These are phyloP conservation scores for Drosophila pectinifera DNA, from an alignment of 1,140 invertebrate genomes.

Conservation along the genomic window DNA sequence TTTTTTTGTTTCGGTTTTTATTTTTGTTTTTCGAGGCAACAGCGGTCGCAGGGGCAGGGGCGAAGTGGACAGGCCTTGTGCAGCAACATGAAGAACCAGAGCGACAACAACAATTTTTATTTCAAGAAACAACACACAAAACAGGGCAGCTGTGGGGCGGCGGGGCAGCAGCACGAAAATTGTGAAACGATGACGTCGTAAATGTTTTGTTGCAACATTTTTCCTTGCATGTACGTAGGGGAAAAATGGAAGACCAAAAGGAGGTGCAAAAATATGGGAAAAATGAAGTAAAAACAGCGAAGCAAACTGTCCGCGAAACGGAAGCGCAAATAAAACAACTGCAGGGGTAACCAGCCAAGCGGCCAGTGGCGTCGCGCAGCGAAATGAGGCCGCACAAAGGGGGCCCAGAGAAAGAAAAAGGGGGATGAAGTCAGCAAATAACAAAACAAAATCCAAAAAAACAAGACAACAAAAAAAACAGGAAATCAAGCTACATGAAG, in stretches of 20 bases:
- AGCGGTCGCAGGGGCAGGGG: neutral
- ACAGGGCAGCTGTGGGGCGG: too few species aligned
- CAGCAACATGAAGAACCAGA: slow-evolving; percentile 35
- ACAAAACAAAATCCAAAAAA: neutral
- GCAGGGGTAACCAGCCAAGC: slow-evolving; percentile 55
- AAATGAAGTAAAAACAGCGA: slow-evolving; percentile 70
- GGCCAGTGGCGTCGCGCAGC: slow-evolving; percentile 5
- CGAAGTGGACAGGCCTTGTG: slow-evolving; percentile 24
- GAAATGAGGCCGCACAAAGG: slow-evolving; percentile 6
- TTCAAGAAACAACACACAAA: slow-evolving; percentile 45
- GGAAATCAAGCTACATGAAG: slow-evolving; percentile 22
- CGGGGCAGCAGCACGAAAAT: slow-evolving; percentile 60
- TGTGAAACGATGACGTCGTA: slow-evolving; percentile 82
- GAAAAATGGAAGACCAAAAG: neutral
- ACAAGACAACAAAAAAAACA: neutral
- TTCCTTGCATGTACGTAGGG: slow-evolving; percentile 23
- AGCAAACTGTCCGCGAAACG: slow-evolving; percentile 82
- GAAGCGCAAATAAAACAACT: slow-evolving; percentile 78
- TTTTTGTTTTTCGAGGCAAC: neutral
- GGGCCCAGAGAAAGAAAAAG: neutral
- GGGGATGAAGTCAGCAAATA: slow-evolving; percentile 1
- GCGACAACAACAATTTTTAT: slow-evolving; percentile 68
- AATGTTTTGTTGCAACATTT: slow-evolving; percentile 82
- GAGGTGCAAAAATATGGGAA: slow-evolving; percentile 19
- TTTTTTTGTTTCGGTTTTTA: slow-evolving; percentile 4